A percentile compares a stretch with the other conserved stretches of the same genome.
phyloP scores from a whole-genome alignment of 2,888 invertebrate species.

The Tetragonula carbonaria region DNA sequence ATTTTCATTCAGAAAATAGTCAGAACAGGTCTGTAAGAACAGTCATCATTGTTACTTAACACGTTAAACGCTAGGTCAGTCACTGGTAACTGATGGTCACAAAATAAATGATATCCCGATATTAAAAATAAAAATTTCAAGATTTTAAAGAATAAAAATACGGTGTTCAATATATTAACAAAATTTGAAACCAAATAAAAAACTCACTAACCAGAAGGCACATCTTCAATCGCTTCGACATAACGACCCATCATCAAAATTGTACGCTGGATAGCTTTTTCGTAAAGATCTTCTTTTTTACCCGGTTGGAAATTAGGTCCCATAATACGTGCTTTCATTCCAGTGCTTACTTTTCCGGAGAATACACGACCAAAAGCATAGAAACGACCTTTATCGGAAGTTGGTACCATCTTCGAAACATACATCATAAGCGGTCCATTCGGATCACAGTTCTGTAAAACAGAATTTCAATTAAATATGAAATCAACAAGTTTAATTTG shows the following conservation, averaged over 20 bases:
- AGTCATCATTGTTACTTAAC: constrained; percentile 73
- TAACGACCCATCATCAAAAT: constrained; percentile 99
- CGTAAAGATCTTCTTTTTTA: constrained; percentile 99
- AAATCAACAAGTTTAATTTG: not conserved
- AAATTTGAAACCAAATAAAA: not conserved
- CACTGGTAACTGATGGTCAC: too few relatives aligned
- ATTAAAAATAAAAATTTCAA: too few relatives aligned
- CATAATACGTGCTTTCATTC: constrained; percentile 98
- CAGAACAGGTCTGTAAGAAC: constrained; percentile 80
- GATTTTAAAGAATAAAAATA: too few relatives aligned
- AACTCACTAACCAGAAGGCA: constrained; percentile 91
- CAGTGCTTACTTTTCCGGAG: constrained; percentile 95
- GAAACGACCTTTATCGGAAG: constrained; percentile 99
- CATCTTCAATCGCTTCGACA: constrained; percentile 99
- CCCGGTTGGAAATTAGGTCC: constrained; percentile 99
- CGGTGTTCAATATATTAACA: too few relatives aligned
- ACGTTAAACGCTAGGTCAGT: too few relatives aligned
- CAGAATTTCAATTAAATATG: constrained; percentile 29
- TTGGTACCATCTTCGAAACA: constrained; percentile 99
- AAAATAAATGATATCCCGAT: too few relatives aligned
- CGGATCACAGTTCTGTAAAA: constrained; percentile 93
- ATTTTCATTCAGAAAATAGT: constrained; percentile 62
- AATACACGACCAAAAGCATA: constrained; percentile 99
- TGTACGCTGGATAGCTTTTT: constrained; percentile 99
- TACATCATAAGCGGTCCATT: constrained; percentile 99